Conservation (phyloP, 2,888 invertebrate genomes). For the Phytoseiulus persimilis region DNA sequence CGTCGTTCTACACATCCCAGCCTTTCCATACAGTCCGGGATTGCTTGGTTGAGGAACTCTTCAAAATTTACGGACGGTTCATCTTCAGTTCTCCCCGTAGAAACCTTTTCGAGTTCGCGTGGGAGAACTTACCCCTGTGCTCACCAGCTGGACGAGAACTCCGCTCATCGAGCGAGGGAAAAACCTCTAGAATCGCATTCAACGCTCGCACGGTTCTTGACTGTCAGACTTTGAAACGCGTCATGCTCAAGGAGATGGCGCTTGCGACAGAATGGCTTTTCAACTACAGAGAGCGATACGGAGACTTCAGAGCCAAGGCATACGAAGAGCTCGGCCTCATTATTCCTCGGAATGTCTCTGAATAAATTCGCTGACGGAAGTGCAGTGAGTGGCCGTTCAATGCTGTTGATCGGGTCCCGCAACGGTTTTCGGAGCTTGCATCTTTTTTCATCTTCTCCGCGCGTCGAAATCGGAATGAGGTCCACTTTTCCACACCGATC, state of each 20-base stretch:
- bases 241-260: constrained; percentile 28
- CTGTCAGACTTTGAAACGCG: neutral
- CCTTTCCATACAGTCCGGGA: neutral
- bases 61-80: neutral
- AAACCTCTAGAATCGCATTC: neutral
- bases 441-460: too few relatives aligned
- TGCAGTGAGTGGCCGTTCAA: too few relatives aligned
- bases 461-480: too few relatives aligned
- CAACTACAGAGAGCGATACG: neutral
- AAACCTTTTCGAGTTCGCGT: neutral
- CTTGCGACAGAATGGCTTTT: neutral
- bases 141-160: too few relatives aligned
- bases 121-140: neutral
- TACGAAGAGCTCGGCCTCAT: neutral
- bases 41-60: neutral
- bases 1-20: neutral
- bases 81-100: neutral
- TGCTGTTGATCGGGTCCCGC: too few relatives aligned
- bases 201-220: neutral
- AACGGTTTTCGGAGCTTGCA: too few relatives aligned
- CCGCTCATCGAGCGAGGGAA: neutral
- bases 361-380: neutral
- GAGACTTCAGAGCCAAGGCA: neutral
- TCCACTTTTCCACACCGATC: too few relatives aligned
- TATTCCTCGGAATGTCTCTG: neutral